Conservation (phyloP, 2,797 vertebrate species). For the Oreochromis mossambicus region DNA sequence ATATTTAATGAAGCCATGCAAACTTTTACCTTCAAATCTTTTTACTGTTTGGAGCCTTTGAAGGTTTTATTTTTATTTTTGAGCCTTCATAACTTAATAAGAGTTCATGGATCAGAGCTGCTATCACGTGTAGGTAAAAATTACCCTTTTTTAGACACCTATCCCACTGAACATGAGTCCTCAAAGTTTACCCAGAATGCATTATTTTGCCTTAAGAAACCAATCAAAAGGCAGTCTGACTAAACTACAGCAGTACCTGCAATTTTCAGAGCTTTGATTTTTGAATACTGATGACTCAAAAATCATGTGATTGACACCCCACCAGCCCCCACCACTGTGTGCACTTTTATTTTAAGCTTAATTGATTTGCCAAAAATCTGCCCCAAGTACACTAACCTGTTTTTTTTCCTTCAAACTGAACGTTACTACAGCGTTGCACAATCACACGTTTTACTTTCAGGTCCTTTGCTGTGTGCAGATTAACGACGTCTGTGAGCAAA, state of each 20-base stretch:
- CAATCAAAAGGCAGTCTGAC: neutral
- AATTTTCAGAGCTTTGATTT: neutral
- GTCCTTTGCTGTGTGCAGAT: neutral
- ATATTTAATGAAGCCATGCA: neutral
- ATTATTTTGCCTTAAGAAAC: neutral
- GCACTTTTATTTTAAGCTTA: neutral
- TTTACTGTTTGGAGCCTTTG: neutral
- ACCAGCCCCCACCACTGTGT: neutral
- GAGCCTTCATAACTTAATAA: neutral
- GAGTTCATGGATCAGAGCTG: neutral
- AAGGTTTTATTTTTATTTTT: neutral
- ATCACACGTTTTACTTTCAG: neutral
- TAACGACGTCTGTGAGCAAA: neutral
- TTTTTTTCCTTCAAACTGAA: neutral
- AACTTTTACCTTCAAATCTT: neutral
- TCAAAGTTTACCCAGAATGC: neutral
- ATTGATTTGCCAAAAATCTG: neutral
- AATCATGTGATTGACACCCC: neutral
- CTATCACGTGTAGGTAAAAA: neutral
- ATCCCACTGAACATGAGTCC: neutral
- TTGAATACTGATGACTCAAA: neutral
- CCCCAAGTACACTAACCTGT: neutral
- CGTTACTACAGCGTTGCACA: neutral
- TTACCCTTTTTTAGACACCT: neutral
- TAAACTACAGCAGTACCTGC: neutral